Conservation (phyloP, 1,140 invertebrate genomes). For the Drosophila nasuta region DNA sequence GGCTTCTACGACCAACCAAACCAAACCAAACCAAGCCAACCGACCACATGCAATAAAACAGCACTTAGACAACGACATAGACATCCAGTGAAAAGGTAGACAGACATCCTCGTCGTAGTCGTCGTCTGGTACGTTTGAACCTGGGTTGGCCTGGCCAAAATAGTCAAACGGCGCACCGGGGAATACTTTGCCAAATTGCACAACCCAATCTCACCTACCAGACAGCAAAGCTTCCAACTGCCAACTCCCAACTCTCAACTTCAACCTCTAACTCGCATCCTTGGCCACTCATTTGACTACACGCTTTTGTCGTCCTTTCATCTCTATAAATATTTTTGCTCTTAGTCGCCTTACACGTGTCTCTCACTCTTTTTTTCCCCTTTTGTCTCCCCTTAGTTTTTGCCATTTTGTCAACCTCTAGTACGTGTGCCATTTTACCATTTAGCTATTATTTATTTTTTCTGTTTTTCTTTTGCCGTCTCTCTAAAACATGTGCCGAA, state of each 20-base stretch:
- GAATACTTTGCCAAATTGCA: slow-evolving; percentile 83
- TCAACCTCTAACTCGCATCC: slow-evolving; percentile 22
- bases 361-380: not conserved
- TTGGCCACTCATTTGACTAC: slow-evolving; percentile 73
- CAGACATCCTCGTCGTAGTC: slow-evolving; percentile 7
- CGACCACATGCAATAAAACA: slow-evolving; percentile 81
- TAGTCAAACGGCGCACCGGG: slow-evolving; percentile 74
- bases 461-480: slow-evolving; percentile 2
- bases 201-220: slow-evolving; percentile 40
- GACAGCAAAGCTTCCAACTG: not conserved
- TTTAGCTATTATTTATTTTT: slow-evolving; percentile 26
- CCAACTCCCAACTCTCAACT: not conserved
- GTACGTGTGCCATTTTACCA: slow-evolving; percentile 25
- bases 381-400: not conserved
- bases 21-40: not conserved
- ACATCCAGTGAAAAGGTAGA: slow-evolving; percentile 33
- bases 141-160: slow-evolving; percentile 38
- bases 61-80: slow-evolving; percentile 68
- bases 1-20: slow-evolving; percentile 49
- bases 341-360: slow-evolving; percentile 35
- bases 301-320: slow-evolving; percentile 58
- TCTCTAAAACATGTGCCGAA: slow-evolving; percentile 12
- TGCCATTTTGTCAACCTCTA: slow-evolving; percentile 6
- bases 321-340: slow-evolving; percentile 55
- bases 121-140: slow-evolving; percentile 36